Conservation (phyloP, 2,888 invertebrate genomes). For the Pammene aurita region DNA sequence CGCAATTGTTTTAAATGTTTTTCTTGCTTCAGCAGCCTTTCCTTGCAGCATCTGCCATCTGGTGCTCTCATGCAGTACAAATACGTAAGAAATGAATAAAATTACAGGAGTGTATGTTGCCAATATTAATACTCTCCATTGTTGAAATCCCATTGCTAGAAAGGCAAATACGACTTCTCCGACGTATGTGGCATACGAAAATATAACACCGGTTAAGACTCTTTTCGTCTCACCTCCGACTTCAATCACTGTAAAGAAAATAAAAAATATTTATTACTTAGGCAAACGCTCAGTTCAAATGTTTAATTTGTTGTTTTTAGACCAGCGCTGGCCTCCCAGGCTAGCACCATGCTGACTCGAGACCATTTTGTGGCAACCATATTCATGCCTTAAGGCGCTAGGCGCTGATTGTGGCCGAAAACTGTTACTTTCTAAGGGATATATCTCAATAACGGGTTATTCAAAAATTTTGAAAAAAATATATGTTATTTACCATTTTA, state of each 20-base stretch:
- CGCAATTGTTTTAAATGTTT: conserved; percentile 57
- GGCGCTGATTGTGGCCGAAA: no score
- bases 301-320: no score
- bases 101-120: conserved; percentile 62
- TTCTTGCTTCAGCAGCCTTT: conserved; percentile 59
- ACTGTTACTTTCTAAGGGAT: no score
- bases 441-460: no score
- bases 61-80: conserved; percentile 64
- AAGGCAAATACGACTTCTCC: conserved; percentile 69
- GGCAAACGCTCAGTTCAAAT: no score
- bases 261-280: conserved; percentile 5
- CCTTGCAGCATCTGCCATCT: conserved; percentile 71
- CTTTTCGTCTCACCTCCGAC: conserved; percentile 67
- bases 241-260: conserved; percentile 67
- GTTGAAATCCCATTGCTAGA: conserved; percentile 62
- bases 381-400: no score
- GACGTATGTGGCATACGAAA: conserved; percentile 66
- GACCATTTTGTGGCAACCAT: no score
- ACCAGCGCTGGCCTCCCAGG: no score
- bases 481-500: no score
- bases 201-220: conserved; percentile 65
- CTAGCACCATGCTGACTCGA: no score
- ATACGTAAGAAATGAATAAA: conserved; percentile 57
- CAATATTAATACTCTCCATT: conserved; percentile 68
- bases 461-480: no score